Evolutionary conservation across 1,140 invertebrate genomes (phyloP).

Genomic region (Drosophila tristis): DNA sequence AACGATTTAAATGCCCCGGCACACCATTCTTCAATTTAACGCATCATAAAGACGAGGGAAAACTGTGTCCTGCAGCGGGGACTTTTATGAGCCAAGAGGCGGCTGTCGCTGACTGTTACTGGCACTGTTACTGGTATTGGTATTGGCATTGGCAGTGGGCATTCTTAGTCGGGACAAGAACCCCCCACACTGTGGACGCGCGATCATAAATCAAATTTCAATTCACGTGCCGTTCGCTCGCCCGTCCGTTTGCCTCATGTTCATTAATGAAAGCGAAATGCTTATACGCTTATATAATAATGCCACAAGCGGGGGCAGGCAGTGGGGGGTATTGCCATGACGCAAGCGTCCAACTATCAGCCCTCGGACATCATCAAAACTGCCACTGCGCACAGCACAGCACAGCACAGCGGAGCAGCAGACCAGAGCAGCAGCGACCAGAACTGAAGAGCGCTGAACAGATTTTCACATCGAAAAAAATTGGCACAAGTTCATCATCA

Average conservation of each 20-base stretch:
- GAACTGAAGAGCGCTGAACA: not conserved
- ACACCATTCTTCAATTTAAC: conserved; percentile 80
- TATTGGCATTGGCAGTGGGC: not conserved
- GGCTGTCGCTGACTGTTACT: conserved; percentile 6
- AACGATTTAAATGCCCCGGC: conserved; percentile 74
- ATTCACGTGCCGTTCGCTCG: conserved; percentile 71
- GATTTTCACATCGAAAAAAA: conserved; percentile 59
- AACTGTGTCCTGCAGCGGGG: conserved; percentile 37
- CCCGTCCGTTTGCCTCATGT: conserved; percentile 39
- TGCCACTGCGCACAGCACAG: conserved; percentile 59
- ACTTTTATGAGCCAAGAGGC: conserved; percentile 47
- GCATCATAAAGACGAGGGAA: conserved; percentile 52
- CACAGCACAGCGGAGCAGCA: too few relatives aligned
- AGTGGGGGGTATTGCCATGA: too few relatives aligned
- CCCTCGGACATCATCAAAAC: conserved; percentile 58
- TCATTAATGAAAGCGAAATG: conserved; percentile 81
- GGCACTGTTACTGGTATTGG: too few relatives aligned
- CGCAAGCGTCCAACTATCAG: conserved; percentile 31
- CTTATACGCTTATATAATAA: conserved; percentile 65
- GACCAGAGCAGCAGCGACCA: too few relatives aligned
- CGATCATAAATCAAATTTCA: conserved; percentile 76
- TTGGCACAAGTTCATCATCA: conserved; percentile 81
- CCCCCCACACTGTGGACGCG: conserved; percentile 33
- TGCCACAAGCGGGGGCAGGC: conserved; percentile 22
- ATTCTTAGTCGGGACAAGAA: conserved; percentile 43